Conservation (phyloP, 1,140 invertebrate genomes). For the Euschistus heros region DNA sequence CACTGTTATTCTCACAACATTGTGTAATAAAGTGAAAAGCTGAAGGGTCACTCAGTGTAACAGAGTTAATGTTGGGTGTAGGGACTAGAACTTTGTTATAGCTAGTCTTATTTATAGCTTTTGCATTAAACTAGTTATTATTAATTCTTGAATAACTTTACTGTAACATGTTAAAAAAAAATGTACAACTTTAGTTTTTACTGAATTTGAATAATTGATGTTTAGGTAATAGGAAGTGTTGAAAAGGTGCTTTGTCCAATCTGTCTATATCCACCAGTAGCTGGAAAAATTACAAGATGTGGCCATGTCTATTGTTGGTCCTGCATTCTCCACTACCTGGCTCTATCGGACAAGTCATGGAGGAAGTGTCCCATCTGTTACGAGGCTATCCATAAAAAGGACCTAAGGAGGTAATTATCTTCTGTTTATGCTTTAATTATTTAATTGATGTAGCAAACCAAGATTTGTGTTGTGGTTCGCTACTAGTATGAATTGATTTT, state of each 20-base stretch:
- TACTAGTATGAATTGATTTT: too few relatives aligned
- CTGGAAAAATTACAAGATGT: conserved; percentile 85
- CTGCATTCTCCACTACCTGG: conserved; percentile 86
- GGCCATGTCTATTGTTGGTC: conserved; percentile 95
- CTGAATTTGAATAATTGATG: too few relatives aligned
- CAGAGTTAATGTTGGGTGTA: too few relatives aligned
- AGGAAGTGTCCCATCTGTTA: conserved; percentile 81
- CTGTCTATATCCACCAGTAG: conserved; percentile 70
- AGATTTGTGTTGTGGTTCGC: too few relatives aligned
- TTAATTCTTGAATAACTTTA: too few relatives aligned
- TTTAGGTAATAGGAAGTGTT: conserved; percentile 44
- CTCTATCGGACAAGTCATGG: conserved; percentile 65
- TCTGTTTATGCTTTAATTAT: neutral
- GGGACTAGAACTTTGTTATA: too few relatives aligned
- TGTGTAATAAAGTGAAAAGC: too few relatives aligned
- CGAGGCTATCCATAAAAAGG: conserved; percentile 58
- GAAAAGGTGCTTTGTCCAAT: conserved; percentile 79
- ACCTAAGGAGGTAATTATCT: conserved; percentile 62
- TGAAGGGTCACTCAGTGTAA: too few relatives aligned
- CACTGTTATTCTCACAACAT: too few relatives aligned
- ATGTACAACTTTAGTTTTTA: conserved; percentile 24
- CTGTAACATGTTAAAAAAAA: too few relatives aligned
- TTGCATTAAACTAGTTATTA: too few relatives aligned
- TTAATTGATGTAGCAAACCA: neutral
- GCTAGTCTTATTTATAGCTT: too few relatives aligned